Base-by-base conservation (phyloP, 2,113 vertebrate species). In the Trichechus manatus region DNA sequence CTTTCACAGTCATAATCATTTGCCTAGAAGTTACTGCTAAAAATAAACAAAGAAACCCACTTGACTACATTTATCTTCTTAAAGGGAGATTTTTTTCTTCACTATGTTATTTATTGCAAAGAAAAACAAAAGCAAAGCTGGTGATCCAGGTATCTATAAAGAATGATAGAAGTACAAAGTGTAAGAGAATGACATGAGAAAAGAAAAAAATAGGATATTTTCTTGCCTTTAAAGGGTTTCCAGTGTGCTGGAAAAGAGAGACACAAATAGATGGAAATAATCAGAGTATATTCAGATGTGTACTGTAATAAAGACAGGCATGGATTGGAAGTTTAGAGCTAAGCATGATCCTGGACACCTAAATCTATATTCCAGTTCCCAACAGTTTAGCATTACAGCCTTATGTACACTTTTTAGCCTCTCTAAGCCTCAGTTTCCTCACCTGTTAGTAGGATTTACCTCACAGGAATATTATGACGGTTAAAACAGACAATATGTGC, bases 51-150 rank as follows among this genome's bases (percentile, higher is more conserved):
- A 20, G 4, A 36, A 72, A 72, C 10, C 15, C 15, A 81, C 11
- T 77, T 90, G 42, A 68, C 53, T 82, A 47, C 50, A 85, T 5
- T 75, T 83, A 42, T 66, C 61, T 86, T 91, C 25, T 87, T 72
- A 91, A 86, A 93, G 53, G 61, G 39, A 81, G 13, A 89, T 68
- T 86, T 78, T 84, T 92, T 79, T 10, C 77, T 79, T 10, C 77
- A 66, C 53, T 92, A 27, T 39, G 14, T 44, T 92, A 88, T 93
- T 83, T 92, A 88, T 93, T 83, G 74, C 31, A 74, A 89, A 61
- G 10, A 59, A 85, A 85, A 78, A 78, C 14, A 36, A 23, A 80
- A 80, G 31, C 20, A 87, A 86, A 85, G 23, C 8, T n/a, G 15
- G 10, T 89, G 6, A 33, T 59, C 20, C 25, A 50, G 78, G 19